A percentile compares a stretch with the other conserved stretches of the same genome.
Conservation (phyloP, 2,797 vertebrate genomes). For the Syncerus caffer region DNA sequence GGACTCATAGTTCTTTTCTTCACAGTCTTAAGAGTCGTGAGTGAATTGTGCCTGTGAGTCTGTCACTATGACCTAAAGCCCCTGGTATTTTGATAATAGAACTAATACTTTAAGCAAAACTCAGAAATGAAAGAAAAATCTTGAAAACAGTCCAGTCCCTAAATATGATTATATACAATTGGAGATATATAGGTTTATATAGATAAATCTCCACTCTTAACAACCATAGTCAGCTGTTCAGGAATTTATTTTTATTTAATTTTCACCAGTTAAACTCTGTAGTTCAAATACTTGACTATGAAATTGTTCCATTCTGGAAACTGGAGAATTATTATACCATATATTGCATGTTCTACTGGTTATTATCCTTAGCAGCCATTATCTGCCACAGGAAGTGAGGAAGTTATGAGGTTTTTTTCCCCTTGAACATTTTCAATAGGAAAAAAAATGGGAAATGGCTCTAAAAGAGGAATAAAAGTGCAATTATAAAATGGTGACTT, state of each 20-base stretch:
- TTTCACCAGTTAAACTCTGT: constrained; percentile 21
- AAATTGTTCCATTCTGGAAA: constrained; percentile 36
- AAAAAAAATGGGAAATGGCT: constrained; percentile 44
- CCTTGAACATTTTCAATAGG: constrained; percentile 24
- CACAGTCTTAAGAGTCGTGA: neutral
- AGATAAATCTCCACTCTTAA: neutral
- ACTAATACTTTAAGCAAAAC: neutral
- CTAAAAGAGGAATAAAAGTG: constrained; percentile 51
- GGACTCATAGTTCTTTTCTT: neutral
- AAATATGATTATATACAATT: neutral
- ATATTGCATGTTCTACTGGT: neutral
- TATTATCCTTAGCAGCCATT: constrained; percentile 47
- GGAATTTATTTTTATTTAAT: constrained; percentile 37
- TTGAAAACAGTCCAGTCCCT: neutral
- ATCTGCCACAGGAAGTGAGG: constrained; percentile 50
- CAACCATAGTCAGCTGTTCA: neutral
- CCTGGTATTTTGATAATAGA: neutral
- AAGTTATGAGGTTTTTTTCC: constrained; percentile 42
- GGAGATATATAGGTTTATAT: neutral
- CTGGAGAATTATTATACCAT: constrained; percentile 13
- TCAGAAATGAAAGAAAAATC: neutral
- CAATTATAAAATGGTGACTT: constrained; percentile 40
- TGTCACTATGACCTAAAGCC: neutral
- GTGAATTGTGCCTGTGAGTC: neutral
- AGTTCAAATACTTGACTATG: constrained; percentile 41